Conservation (phyloP, 2,113 vertebrate genomes). For the Osmerus eperlanus region DNA sequence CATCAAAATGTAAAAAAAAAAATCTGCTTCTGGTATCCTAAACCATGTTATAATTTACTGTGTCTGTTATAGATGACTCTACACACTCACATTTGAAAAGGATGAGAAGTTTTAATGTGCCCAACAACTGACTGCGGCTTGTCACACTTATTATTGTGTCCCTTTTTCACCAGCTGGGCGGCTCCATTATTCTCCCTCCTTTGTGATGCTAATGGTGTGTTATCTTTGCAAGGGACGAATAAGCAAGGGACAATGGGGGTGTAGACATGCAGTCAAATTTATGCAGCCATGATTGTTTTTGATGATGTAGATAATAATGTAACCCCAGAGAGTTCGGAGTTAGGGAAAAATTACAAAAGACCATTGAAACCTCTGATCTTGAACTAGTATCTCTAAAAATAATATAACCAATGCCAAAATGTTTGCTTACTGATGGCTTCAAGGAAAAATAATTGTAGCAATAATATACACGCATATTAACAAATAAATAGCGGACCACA, state of each 20-base stretch:
- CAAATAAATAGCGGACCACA: too few relatives aligned
- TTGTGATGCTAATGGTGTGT: conserved; percentile 70
- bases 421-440: too few relatives aligned
- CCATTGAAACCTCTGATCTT: conserved; percentile 29
- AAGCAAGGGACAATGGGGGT: conserved; percentile 62
- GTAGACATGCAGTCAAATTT: conserved; percentile 66
- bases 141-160: conserved; percentile 61
- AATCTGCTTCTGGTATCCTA: too few relatives aligned
- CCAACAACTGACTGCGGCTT: conserved; percentile 46
- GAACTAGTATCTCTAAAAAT: not conserved
- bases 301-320: conserved; percentile 72
- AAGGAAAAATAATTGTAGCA: too few relatives aligned
- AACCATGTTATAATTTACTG: conserved; percentile 9
- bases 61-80: conserved; percentile 45
- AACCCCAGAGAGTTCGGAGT: conserved; percentile 46
- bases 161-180: conserved; percentile 62
- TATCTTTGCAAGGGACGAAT: conserved; percentile 59
- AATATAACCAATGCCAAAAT: too few relatives aligned
- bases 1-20: not conserved
- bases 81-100: conserved; percentile 39
- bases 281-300: conserved; percentile 68
- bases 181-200: conserved; percentile 62
- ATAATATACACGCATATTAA: too few relatives aligned
- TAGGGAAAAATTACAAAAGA: conserved; percentile 27
- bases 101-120: conserved; percentile 35